Base-by-base conservation (phyloP, 2,113 vertebrate genomes). In the Rhabdornis inornatus region DNA sequence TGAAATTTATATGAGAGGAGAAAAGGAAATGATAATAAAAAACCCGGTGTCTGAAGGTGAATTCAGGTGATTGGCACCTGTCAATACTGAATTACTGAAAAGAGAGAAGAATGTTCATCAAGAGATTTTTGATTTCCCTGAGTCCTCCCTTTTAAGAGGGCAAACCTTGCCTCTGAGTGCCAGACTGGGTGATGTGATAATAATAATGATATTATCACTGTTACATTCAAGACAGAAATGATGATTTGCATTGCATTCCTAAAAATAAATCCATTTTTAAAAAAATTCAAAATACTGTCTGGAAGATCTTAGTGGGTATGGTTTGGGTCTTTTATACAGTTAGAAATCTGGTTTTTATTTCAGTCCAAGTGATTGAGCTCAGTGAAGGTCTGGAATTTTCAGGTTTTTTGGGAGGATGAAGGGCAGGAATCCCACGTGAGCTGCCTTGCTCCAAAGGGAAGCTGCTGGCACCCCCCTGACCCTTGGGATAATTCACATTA, bases 201-300 rank as follows among this genome's bases (percentile, higher is more conserved):
- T n/a, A 15, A 39, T 22, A 52, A 44, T 19, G 60, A 31, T 4
- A 1, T 69, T 72, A n/a, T 16, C 30, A 11, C 22, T 8, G 15
- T 33, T 39, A 1, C 9, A 6, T 9, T 31, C 40, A 11, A 44
- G n/a, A 25, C 6, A 57, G 5, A 25, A 61, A 53, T 21, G 4
- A 24, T 33, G 16, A 56, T 55, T 78, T 92, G 33, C 23, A 18
- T 7, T 44, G n/a, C 15, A 53, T n/a, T 44, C 45, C 49, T 40
- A 27, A 75, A 71, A 66, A 70, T 16, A 21, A 55, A 52, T 27
- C 39, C 49, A 33, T 11, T 27, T 33, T 9, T 50, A 4, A 49
- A 24, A 49, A 49, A 24, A 25, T 24, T 49, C 35, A 45, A 60
- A 70, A 55, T 19, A 13, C 10, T 0, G 0, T 1, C 13, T n/a